Base-by-base conservation (phyloP, 2,113 vertebrate species). In the Xiphophorus maculatus region DNA sequence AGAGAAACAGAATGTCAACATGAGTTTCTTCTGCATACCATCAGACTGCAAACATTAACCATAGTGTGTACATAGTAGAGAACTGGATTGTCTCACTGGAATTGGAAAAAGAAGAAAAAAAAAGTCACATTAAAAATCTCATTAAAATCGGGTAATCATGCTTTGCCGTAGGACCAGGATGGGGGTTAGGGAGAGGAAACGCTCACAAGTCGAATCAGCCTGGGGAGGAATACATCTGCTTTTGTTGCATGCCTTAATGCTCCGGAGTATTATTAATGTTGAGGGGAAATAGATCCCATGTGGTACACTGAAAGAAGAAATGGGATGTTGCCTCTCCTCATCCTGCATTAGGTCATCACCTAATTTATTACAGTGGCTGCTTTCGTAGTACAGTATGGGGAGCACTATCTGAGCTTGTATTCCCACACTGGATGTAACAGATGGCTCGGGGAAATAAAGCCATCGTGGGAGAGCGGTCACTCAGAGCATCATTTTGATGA, bases 111-210 rank as follows among this genome's bases (percentile, higher is more conserved):
- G 69, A 71, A 12, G 30, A 37, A 84, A 69, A 68, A 69, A 51
- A 51, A 32, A 71, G 86, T 87, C 87, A 90, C 90, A 92, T 92
- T 90, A 93, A 92, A 92, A 92, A 91, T 91, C 89, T 92, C 88
- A 93, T 93, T 93, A 94, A 93, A 93, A 91, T 91, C 37, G 90
- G 91, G 90, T 90, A 93, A 93, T 93, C 88, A 90, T 89, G 90
- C 89, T 91, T 92, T 77, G 91, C 91, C 89, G 85, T 73, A 86
- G 88, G 90, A 86, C 89, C 76, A 71, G 63, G 71, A 69, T 32
- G 51, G 66, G 70, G 35, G 33, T 60, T 77, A 30, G 77, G 17
- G 74, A 88, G 76, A 90, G 87, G 87, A 90, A 89, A 90, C 81
- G 84, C 88, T 91, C 82, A 86, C 86, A 90, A 88, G 91, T 92